These are phyloP conservation scores for Lomographa bimaculata DNA, from an alignment of 2,888 invertebrate genomes.

Conservation along the genomic window DNA sequence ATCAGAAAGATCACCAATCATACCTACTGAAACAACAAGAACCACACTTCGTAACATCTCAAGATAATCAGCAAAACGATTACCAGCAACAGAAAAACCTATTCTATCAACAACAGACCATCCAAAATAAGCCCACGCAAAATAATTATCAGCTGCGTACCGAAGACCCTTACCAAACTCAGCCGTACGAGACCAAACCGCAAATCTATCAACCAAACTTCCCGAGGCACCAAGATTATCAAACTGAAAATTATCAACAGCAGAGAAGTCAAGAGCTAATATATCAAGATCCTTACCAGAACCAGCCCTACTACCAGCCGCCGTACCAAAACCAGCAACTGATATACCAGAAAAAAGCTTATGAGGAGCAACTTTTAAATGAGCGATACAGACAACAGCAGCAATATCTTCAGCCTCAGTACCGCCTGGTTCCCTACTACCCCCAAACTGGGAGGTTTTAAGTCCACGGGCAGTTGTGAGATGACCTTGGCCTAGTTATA, in stretches of 20 bases:
- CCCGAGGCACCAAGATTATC: conserved; percentile 25
- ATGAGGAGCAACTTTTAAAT: conserved; percentile 27
- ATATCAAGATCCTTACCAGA: conserved; percentile 35
- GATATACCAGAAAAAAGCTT: conserved; percentile 16
- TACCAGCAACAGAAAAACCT: too few relatives aligned
- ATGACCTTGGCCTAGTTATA: conserved; percentile 75
- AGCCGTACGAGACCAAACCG: neutral
- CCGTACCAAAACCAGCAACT: conserved; percentile 8
- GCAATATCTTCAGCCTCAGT: conserved; percentile 44
- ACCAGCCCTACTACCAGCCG: conserved; percentile 16
- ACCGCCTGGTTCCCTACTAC: conserved; percentile 46
- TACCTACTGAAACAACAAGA: too few relatives aligned
- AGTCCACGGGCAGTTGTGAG: conserved; percentile 37
- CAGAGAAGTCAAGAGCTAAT: conserved; percentile 32
- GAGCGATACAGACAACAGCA: conserved; percentile 35
- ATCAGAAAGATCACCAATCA: too few relatives aligned
- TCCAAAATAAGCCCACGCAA: conserved; percentile 1
- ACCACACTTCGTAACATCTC: too few relatives aligned
- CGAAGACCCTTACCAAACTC: neutral
- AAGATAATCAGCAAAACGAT: neutral
- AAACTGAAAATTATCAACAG: conserved; percentile 34
- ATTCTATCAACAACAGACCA: conserved; percentile 22
- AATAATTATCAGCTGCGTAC: conserved; percentile 4
- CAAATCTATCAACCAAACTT: conserved; percentile 4
- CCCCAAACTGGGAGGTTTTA: conserved; percentile 25